These are phyloP conservation scores for Scrobipalpa atriplicella DNA, from an alignment of 2,888 invertebrate species.

Conservation along the genomic window DNA sequence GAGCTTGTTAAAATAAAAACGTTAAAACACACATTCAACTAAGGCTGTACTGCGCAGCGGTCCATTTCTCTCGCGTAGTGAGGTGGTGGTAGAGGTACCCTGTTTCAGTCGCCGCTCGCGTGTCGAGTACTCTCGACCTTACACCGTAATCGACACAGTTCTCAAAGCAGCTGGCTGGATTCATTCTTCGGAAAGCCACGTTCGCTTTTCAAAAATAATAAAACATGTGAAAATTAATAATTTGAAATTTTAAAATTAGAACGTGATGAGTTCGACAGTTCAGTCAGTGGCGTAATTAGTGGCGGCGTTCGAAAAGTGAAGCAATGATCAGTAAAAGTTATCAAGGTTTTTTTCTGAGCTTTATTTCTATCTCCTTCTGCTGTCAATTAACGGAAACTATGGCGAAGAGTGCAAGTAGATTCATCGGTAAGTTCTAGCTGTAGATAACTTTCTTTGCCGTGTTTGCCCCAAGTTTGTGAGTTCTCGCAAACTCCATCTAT, in stretches of 20 bases:
- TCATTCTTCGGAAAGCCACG: conserved; percentile 22
- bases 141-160: conserved; percentile 46
- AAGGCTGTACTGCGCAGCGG: conserved; percentile 70
- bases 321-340: conserved; percentile 76
- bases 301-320: conserved; percentile 40
- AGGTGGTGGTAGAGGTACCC: conserved; percentile 36
- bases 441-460: conserved; percentile 3
- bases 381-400: conserved; percentile 77
- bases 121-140: conserved; percentile 70
- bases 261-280: conserved; percentile 4
- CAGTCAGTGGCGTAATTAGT: neutral
- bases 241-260: neutral
- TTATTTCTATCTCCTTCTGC: conserved; percentile 76
- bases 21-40: conserved; percentile 53
- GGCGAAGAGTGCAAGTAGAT: conserved; percentile 76
- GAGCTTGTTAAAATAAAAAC: conserved; percentile 55
- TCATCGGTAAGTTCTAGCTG: conserved; percentile 64
- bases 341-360: conserved; percentile 76
- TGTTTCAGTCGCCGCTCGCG: conserved; percentile 63
- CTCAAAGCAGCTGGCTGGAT: conserved; percentile 39
- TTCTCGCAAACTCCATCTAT: conserved; percentile 10
- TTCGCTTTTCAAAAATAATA: conserved; percentile 22
- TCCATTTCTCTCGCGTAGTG: conserved; percentile 52
- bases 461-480: neutral
- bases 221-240: conserved; percentile 25